Conservation (phyloP, 2,113 vertebrate genomes). For the Takifugu flavidus region DNA sequence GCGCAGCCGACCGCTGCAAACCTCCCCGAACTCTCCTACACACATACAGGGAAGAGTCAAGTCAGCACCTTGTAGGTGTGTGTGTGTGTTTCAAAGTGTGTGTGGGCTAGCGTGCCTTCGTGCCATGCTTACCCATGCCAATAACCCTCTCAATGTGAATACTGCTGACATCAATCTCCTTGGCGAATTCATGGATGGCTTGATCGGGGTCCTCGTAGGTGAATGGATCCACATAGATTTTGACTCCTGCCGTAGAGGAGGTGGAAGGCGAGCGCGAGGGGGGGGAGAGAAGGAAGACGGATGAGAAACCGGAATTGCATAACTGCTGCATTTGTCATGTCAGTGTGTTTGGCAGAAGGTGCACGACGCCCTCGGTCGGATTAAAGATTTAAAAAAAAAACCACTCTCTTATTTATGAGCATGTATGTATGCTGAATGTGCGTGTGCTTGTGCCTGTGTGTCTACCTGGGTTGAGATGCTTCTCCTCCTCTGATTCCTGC, state of each 20-base stretch:
- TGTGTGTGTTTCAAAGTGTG: constrained; percentile 20
- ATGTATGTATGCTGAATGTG: neutral
- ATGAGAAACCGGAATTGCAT: constrained; percentile 42
- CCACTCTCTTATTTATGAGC: neutral
- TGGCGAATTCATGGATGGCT: constrained; percentile 78
- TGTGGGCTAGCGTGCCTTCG: constrained; percentile 17
- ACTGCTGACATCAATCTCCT: constrained; percentile 89
- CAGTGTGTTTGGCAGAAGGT: constrained; percentile 31
- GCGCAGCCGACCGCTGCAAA: constrained; percentile 75
- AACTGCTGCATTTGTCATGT: constrained; percentile 53
- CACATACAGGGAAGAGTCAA: constrained; percentile 20
- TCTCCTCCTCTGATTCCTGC: constrained; percentile 97
- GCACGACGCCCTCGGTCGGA: constrained; percentile 29
- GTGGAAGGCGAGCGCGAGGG: neutral
- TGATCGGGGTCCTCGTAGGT: constrained; percentile 78
- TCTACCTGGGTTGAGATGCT: constrained; percentile 95
- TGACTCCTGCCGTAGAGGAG: constrained; percentile 79
- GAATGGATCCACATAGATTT: constrained; percentile 86
- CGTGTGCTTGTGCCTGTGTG: constrained; percentile 12
- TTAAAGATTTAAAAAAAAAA: neutral
- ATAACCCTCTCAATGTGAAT: constrained; percentile 99
- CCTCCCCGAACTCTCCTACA: constrained; percentile 76
- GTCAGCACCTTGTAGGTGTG: constrained; percentile 46
- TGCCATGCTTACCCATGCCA: constrained; percentile 87
- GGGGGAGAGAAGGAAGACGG: neutral